Evolutionary conservation across 2,797 vertebrate species (phyloP).

Genomic region (Agapornis canus): DNA sequence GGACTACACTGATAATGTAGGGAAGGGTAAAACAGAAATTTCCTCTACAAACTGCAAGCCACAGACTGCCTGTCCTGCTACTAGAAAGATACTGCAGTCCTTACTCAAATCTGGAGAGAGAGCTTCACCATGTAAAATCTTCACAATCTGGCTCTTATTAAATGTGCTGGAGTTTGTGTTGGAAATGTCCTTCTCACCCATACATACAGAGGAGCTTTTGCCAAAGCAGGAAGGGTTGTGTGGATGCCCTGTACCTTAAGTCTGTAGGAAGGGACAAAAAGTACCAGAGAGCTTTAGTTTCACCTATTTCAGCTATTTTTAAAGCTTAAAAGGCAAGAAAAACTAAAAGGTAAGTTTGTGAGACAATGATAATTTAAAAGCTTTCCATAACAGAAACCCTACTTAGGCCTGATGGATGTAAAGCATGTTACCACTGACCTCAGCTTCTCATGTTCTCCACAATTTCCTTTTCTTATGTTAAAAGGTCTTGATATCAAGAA

Average conservation of each 20-base stretch:
- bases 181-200: background rate
- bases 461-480: background rate
- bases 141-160: background rate
- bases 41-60: background rate
- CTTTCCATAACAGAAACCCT: background rate
- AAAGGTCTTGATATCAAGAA: background rate
- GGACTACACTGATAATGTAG: background rate
- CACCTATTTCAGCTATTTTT: background rate
- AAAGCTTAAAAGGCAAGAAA: background rate
- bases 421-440: background rate
- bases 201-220: background rate
- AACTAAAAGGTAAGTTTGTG: background rate
- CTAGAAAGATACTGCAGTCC: background rate
- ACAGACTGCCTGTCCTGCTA: background rate
- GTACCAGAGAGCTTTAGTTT: background rate
- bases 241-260: background rate
- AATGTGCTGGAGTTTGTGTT: background rate
- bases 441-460: background rate
- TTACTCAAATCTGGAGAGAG: background rate
- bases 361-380: background rate
- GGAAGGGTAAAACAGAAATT: background rate
- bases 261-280: background rate
- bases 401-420: background rate
- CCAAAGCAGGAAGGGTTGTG: background rate
- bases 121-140: background rate